Base-by-base conservation (phyloP, 2,113 vertebrate genomes). In the Lota lota region DNA sequence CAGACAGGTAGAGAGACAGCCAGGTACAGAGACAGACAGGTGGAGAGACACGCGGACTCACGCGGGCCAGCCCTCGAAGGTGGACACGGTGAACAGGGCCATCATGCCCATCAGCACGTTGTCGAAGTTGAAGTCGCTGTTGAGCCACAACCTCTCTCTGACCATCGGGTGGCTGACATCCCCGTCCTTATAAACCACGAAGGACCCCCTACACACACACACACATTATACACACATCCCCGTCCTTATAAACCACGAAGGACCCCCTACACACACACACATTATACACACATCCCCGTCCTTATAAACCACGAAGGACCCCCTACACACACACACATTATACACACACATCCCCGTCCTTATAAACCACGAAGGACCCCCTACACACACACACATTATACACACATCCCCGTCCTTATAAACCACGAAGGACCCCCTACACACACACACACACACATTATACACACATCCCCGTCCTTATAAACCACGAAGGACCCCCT, bases 41-140 rank as follows among this genome's bases (percentile, higher is more conserved):
- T 28, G 28, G 28, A 28, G 28, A 28, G 28, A 28, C 2, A 28
- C 4, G 6, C 28, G 28, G 53, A 85, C 94, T 93, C 75, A 98
- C 96, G 92, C 93, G 0, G 96, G 96, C 96, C 96, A 97, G 66
- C 95, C 95, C 83, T 97, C 96, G 0, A 98, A 98, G 40, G 96
- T 98, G 80, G 96, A 98, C 58, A 98, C 95, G 1, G 96, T 98
- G 89, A 98, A 98, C 56, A 98, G 93, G 0, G 96, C 95, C 93
- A 98, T 95, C 96, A 98, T 98, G 63, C 96, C 96, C 65, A 94
- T 94, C 80, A 95, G 83, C 14, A 98, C 96, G 12, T 97, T 97
- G 71, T 98, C 96, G 1, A 98, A 98, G 92, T 96, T 98, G 82
- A 98, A 98, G 81, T 98, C 94, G 0, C 94, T 97, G 93, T 98